phyloP scores from a whole-genome alignment of 2,797 vertebrate species.

The Danionella dracula region DNA sequence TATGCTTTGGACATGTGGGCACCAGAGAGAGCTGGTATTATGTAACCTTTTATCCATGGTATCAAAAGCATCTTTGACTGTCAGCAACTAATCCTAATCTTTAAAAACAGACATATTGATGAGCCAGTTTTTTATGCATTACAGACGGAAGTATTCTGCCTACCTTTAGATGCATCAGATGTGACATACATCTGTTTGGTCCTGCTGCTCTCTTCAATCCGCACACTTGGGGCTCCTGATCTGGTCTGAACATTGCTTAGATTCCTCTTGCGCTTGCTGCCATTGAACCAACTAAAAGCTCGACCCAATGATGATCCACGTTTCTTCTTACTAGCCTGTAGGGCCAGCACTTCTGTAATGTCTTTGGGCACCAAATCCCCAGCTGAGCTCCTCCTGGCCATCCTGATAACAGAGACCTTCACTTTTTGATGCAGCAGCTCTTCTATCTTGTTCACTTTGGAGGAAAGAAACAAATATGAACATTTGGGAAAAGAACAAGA shows the following conservation, averaged over 20 bases:
- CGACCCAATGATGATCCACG: conserved; percentile 74
- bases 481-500: too few relatives aligned
- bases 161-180: conserved; percentile 62
- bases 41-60: neutral
- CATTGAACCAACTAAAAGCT: conserved; percentile 83
- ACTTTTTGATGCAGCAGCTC: conserved; percentile 8
- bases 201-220: conserved; percentile 34
- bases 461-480: too few relatives aligned
- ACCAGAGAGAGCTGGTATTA: neutral
- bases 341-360: conserved; percentile 67
- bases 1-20: conserved; percentile 3
- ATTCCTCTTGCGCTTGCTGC: conserved; percentile 68
- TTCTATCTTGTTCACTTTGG: conserved; percentile 17
- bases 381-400: conserved; percentile 71
- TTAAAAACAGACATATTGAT: neutral
- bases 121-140: neutral
- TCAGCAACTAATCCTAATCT: neutral
- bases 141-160: conserved; percentile 17
- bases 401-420: conserved; percentile 47
- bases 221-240: conserved; percentile 12
- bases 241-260: conserved; percentile 48
- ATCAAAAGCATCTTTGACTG: neutral
- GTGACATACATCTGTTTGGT: conserved; percentile 48
- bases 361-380: conserved; percentile 74
- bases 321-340: conserved; percentile 71